Base-by-base conservation (phyloP, 2,797 vertebrate genomes). In the Heterohyrax brucei region DNA sequence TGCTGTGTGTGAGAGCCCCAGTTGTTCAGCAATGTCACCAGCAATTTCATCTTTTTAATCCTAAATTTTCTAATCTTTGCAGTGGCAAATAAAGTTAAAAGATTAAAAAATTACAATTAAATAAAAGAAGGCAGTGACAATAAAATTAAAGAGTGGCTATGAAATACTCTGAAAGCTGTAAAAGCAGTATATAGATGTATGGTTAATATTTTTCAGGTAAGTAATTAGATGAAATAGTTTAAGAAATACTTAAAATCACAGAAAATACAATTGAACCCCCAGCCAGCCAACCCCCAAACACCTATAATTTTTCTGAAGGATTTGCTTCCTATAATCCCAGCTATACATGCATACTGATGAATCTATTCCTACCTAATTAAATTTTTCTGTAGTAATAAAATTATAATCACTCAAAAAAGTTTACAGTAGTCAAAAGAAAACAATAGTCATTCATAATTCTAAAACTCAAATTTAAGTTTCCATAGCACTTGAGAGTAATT, bases 381-480 rank as follows among this genome's bases (percentile, higher is more conserved):
- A 18, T 30, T 93, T 95, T 86, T 68, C 18, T 24, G 39, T n/a
- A 50, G 81, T 81, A 77, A 87, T 10, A 75, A 50, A 50, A 77
- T 44, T 84, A 46, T 1, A 90, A 30, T 3, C 24, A 64, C 26
- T 81, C 53, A 39, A 72, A 56, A 86, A 78, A 64, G 9, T 82
- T 76, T 33, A 59, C 92, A 82, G 14, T 19, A 46, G 46, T 64
- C 18, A 91, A 48, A 44, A 78, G 19, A 72, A 92, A 26, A 77
- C 13, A 70, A 80, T 82, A 81, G 53, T 85, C 7, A 53, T 83
- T 19, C 39, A 7, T 19, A 73, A 83, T 70, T 81, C 4, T 2
- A 62, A 26, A 64, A 83, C 21, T 83, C 39, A 87, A 72, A 75
- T 85, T 94, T 33, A 64, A 22, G 61, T 93, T 84, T 76, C 93